These are phyloP conservation scores for Lasioglossum zephyrum DNA, from an alignment of 2,888 invertebrate species.

Conservation along the genomic window DNA sequence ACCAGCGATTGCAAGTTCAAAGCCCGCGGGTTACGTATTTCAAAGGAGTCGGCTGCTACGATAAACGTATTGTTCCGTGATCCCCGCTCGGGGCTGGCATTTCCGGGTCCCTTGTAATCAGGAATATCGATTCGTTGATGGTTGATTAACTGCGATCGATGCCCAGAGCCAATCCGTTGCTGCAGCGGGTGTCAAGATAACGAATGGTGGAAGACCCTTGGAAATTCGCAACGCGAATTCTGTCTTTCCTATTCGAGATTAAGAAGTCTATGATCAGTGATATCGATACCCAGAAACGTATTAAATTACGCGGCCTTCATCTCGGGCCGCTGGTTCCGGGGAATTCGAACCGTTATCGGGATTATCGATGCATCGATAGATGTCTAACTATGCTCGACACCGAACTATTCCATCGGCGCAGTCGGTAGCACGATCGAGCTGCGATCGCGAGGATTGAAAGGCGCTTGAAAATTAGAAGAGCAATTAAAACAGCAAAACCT, in stretches of 20 bases:
- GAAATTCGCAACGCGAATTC: not conserved
- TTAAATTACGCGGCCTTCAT: slow-evolving; percentile 20
- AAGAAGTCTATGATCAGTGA: not conserved
- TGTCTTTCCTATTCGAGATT: not conserved
- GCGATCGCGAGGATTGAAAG: not conserved
- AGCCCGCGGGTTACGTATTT: slow-evolving; percentile 21
- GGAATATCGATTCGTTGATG: not conserved
- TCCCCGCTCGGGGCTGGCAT: not conserved
- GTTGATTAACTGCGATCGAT: not conserved
- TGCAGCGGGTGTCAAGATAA: not conserved
- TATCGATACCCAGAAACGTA: not conserved
- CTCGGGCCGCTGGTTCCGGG: not conserved
- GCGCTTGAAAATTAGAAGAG: not conserved
- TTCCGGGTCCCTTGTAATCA: not conserved
- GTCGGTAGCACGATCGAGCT: not conserved
- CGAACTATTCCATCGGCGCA: not conserved
- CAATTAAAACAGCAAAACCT: not conserved
- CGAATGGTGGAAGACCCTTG: not conserved
- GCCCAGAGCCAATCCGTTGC: not conserved
- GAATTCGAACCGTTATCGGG: not conserved
- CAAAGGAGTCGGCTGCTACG: slow-evolving; percentile 17
- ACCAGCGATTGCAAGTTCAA: slow-evolving; percentile 16
- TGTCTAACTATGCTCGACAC: not conserved
- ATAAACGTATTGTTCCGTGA: slow-evolving; percentile 27
- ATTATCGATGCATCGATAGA: slow-evolving; percentile 4